phyloP scores from a whole-genome alignment of 1,140 invertebrate species.

The Diabrotica undecimpunctata region DNA sequence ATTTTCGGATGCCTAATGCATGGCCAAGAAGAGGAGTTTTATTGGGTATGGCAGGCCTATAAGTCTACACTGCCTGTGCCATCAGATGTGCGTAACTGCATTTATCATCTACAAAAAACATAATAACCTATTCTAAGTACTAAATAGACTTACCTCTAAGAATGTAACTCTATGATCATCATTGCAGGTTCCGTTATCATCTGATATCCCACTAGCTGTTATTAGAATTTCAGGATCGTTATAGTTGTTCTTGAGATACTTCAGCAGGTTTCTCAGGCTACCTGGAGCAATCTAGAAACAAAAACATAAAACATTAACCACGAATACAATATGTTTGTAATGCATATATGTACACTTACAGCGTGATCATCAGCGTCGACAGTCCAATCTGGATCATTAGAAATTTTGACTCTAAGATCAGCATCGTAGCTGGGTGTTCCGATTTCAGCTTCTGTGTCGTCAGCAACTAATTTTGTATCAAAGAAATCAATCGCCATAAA shows the following conservation, averaged over 20 bases:
- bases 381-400: neutral
- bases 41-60: no score
- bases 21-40: no score
- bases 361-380: neutral
- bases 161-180: no score
- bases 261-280: constrained; percentile 1
- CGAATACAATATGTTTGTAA: no score
- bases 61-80: no score
- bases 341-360: neutral
- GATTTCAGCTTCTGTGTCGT: neutral
- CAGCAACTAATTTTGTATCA: neutral
- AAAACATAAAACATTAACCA: neutral
- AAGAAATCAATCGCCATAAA: constrained; percentile 11
- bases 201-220: constrained; percentile 8
- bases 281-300: neutral
- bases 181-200: neutral
- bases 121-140: no score
- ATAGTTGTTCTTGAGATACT: neutral
- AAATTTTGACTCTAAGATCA: neutral
- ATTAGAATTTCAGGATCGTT: constrained; percentile 4
- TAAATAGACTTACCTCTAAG: no score
- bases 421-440: neutral
- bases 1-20: no score
- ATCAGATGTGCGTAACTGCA: no score
- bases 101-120: no score